Conservation (phyloP, 2,888 invertebrate genomes). For the Lycophotia porphyrea region DNA sequence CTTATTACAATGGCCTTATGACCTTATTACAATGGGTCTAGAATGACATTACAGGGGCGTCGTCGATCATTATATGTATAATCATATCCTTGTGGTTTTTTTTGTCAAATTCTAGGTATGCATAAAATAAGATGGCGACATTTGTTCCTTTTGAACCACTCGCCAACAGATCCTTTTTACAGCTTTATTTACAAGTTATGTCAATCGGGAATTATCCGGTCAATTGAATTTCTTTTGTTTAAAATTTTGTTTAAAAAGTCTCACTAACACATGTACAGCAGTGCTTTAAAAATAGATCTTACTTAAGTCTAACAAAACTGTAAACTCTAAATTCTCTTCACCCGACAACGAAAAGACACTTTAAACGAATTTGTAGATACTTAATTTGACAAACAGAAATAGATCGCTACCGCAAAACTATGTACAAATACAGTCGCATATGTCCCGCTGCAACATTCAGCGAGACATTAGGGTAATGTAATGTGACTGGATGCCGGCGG, state of each 20-base stretch:
- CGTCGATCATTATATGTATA: not conserved
- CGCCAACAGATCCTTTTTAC: not conserved
- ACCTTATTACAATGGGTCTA: too few relatives aligned
- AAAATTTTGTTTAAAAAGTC: not conserved
- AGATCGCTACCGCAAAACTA: slow-evolving; percentile 14
- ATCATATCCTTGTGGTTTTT: too few relatives aligned
- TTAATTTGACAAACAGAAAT: not conserved
- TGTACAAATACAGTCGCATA: slow-evolving; percentile 1
- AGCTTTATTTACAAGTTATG: not conserved
- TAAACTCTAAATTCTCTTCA: not conserved
- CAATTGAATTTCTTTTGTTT: too few relatives aligned
- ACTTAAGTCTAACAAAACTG: not conserved
- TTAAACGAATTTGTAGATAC: not conserved
- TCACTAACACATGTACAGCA: not conserved
- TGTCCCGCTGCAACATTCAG: slow-evolving; percentile 25
- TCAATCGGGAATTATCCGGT: not conserved
- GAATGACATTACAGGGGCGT: not conserved
- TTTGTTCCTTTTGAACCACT: not conserved
- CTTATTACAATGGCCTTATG: too few relatives aligned
- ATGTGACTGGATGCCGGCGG: slow-evolving; percentile 39
- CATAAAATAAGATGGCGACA: not conserved
- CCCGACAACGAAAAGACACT: not conserved
- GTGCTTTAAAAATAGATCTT: not conserved
- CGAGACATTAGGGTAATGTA: slow-evolving; percentile 46
- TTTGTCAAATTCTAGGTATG: not conserved